Conservation (phyloP, 2,888 invertebrate species). For the Priocnemis perturbator region DNA sequence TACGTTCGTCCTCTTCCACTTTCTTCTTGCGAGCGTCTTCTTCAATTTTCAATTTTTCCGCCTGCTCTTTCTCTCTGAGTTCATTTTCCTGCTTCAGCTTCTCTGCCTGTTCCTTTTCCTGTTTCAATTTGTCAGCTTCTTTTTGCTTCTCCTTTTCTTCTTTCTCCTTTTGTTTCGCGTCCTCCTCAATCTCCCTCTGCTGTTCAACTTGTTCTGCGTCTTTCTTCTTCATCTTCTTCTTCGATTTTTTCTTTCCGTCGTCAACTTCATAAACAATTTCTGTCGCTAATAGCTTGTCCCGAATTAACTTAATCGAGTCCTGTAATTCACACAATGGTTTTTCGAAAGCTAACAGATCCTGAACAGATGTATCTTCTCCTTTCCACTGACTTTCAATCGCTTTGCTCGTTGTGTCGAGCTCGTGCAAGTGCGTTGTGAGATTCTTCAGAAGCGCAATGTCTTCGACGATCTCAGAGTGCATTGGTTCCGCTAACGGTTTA, state of each 20-base stretch:
- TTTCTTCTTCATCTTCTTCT: neutral
- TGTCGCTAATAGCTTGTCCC: conserved; percentile 25
- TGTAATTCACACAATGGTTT: conserved; percentile 34
- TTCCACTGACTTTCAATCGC: conserved; percentile 29
- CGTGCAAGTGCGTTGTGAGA: conserved; percentile 24
- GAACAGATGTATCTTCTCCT: conserved; percentile 20
- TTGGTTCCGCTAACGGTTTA: conserved; percentile 45
- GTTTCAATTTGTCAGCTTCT: neutral
- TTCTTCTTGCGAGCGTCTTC: conserved; percentile 28
- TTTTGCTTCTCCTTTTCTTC: neutral
- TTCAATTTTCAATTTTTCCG: conserved; percentile 23
- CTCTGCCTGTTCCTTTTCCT: conserved; percentile 48
- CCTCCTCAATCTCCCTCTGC: neutral
- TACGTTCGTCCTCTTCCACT: conserved; percentile 11
- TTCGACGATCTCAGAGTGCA: conserved; percentile 22
- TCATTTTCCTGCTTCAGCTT: conserved; percentile 32
- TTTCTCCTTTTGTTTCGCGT: neutral
- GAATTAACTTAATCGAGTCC: conserved; percentile 25
- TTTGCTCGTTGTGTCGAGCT: conserved; percentile 31
- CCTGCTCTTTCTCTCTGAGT: conserved; percentile 9
- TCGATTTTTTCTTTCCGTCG: conserved; percentile 35
- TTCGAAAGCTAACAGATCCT: conserved; percentile 38
- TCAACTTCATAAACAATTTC: conserved; percentile 37
- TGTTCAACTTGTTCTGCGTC: neutral
- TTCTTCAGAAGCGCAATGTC: conserved; percentile 19